Evolutionary conservation across 1,140 invertebrate species (phyloP), one percentile per base, ranked within the genome.

Genomic region (Sesamia nonagrioides): DNA sequence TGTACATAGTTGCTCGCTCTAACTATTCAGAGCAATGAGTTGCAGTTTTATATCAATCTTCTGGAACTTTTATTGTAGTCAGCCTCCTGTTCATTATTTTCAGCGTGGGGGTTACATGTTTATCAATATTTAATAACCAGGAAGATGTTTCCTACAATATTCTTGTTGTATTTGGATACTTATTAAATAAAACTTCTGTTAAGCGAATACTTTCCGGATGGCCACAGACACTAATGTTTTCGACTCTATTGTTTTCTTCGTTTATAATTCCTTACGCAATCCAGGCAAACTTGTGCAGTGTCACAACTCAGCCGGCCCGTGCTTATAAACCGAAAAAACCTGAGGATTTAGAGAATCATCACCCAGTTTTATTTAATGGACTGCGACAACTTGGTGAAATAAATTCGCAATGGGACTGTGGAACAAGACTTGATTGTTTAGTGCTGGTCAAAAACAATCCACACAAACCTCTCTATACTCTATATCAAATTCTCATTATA

Each of bases 111-210:
- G 42, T n/a, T 11, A 50, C 1, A 33, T 50, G 37, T 37, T 33
- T 75, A 15, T 58, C 66, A 40, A 33, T 76, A 21, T 76, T 76
- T 48, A 13, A 17, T 50, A 15, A 21, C 0, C 4, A 7, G 35
- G 79, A 56, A 35, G 79, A 82, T 48, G 21, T 40, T 4, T 45
- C 72, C 6, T 78, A 75, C 18, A 69, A 82, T 18, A 21, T 82
- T 45, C 17, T 85, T 35, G 78, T 81, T 9, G 82, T 87, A 4
- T 79, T 82, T 13, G 83, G 85, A 11, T 85, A 81, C 37, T 66
- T 87, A 56, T 71, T 81, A 7, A 77, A 74, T 48, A 87, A 74
- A 54, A 74, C 40, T 9, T 42, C 9, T 42, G 52, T 66, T 9
- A 78, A 48, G 13, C 66, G 56, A 0, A 80, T 76, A 5, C 72